Conservation (phyloP, 2,888 invertebrate species). For the Aspidiotus rigidus region DNA sequence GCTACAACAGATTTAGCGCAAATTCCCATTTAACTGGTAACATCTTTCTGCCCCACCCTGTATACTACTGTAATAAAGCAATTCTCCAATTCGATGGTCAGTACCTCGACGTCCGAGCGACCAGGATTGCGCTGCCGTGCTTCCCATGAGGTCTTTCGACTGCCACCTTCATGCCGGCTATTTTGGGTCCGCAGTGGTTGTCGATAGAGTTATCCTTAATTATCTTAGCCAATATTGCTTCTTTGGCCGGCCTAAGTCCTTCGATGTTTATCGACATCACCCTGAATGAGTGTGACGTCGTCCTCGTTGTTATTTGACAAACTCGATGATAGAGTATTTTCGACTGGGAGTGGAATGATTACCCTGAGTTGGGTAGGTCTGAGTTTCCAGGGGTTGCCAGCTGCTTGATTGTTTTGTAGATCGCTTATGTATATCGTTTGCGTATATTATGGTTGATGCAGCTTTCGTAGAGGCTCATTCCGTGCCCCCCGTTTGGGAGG, state of each 20-base stretch:
- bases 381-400: background rate
- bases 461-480: background rate
- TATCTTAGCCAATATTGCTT: slow-evolving; percentile 24
- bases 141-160: slow-evolving; percentile 17
- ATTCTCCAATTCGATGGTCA: slow-evolving; percentile 31
- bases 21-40: too few relatives aligned
- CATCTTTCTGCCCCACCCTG: too few relatives aligned
- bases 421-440: background rate
- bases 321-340: slow-evolving; percentile 5
- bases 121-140: slow-evolving; percentile 24
- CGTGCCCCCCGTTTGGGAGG: too few relatives aligned
- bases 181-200: slow-evolving; percentile 8
- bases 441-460: background rate
- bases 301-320: slow-evolving; percentile 5
- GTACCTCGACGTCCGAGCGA: slow-evolving; percentile 13
- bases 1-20: too few relatives aligned
- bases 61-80: slow-evolving; percentile 33
- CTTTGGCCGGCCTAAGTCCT: slow-evolving; percentile 22
- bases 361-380: background rate
- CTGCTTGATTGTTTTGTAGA: background rate
- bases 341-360: slow-evolving; percentile 11
- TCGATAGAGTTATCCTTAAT: slow-evolving; percentile 18
- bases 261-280: too few relatives aligned
- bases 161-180: slow-evolving; percentile 20
- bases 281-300: slow-evolving; percentile 7